Base-by-base conservation (phyloP, 1,140 invertebrate genomes). In the Drosophila lacteicornis region DNA sequence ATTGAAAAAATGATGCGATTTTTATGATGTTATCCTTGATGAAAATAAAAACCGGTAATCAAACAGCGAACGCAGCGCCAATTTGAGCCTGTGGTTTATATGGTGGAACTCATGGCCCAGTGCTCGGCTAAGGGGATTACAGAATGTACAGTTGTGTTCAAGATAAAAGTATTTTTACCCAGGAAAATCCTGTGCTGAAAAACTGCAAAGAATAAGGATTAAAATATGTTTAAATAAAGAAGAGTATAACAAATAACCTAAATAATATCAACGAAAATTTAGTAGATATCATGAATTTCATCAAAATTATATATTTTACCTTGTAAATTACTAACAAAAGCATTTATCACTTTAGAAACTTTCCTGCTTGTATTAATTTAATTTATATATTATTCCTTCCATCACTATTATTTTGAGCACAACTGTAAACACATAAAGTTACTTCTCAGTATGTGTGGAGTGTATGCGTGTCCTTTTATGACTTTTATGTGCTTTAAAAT, bases 1-100 rank as follows among this genome's bases (percentile, higher is more conserved):
- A 87, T 87, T 87, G 83, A 87, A 87, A 86, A 86, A 82, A 80
- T 87, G 59, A 86, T 86, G 84, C 78, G 67, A 88, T 77, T 87
- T 88, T 87, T 87, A 87, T 83, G 84, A 74, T 88, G 83, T 88
- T 80, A 87, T 88, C 77, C 80, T 51, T 51, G 71, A 66, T 71
- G 71, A 79, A 77, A 87, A 86, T 86, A 82, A 87, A 86, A 87
- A 76, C 70, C 75, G 83, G 83, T 86, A 86, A 86, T 86, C 82
- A 86, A 82, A 85, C 79, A 50, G 56, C 46, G 73, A 71, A 71
- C 67, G 67, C 67, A 43, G 67, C 38, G 43, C 43, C 62, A 85
- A 85, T 75, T 70, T 86, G 78, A 70, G 79, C 51, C 82, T 86
- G 82, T 82, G 82, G 82, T 82, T 85, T 86, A 82, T 82, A 66